Evolutionary conservation across 1,140 invertebrate species (phyloP).

Genomic region (Brachionus rotundiformis): DNA sequence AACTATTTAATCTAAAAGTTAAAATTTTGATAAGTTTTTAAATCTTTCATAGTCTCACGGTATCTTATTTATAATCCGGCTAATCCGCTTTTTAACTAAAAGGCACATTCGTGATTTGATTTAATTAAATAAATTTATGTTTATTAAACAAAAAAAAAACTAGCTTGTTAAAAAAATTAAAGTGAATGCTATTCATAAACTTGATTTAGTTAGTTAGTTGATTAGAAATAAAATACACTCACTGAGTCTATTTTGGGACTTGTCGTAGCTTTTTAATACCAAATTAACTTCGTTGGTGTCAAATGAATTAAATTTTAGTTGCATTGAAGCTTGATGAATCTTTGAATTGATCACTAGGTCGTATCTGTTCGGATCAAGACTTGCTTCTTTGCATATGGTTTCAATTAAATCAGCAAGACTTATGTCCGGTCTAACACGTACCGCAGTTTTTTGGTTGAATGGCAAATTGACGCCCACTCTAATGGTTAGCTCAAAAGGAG

Average conservation of each 20-base stretch:
- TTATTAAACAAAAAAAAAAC: background rate
- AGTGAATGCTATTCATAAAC: background rate
- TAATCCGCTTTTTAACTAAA: conserved; percentile 7
- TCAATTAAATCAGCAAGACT: background rate
- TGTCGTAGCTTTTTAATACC: conserved; percentile 33
- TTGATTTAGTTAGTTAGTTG: background rate
- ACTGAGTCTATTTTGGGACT: conserved; percentile 12
- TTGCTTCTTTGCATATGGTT: conserved; percentile 21
- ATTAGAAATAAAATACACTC: background rate
- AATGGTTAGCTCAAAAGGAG: conserved; percentile 33
- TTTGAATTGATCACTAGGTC: background rate
- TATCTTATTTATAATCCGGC: background rate
- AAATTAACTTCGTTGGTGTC: conserved; percentile 40
- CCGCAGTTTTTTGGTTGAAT: conserved; percentile 42
- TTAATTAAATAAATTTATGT: background rate
- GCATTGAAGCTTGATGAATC: background rate
- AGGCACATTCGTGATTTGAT: conserved; percentile 4
- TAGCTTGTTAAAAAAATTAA: background rate
- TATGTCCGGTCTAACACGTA: conserved; percentile 36
- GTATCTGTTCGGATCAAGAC: conserved; percentile 12
- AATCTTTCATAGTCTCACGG: background rate
- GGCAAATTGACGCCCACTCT: conserved; percentile 30
- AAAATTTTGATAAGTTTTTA: background rate
- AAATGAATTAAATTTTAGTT: background rate
- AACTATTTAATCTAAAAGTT: background rate